Percentiles rank a stretch among this genome's conserved stretches.
phyloP scores from a whole-genome alignment of 1,140 invertebrate genomes.

The Calosoma granatense region DNA sequence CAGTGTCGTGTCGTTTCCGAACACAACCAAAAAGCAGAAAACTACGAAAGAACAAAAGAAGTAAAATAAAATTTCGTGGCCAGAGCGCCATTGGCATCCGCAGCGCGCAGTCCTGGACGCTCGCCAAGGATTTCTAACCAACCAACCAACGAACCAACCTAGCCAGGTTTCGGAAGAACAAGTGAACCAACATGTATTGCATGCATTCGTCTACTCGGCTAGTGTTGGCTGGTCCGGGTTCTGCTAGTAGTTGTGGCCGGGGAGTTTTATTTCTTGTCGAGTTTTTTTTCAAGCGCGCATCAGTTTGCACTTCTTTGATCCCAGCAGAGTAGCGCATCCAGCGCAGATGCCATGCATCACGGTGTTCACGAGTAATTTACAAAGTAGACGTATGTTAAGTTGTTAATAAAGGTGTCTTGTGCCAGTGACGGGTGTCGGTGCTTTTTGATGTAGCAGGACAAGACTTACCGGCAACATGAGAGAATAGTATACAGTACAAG shows the following conservation, averaged over 20 bases:
- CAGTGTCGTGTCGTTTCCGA: background rate
- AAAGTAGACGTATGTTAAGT: conserved; percentile 5
- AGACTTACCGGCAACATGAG: no score
- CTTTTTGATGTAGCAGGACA: conserved; percentile 6
- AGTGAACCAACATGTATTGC: background rate
- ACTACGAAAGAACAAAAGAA: background rate
- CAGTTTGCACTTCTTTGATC: conserved; percentile 3
- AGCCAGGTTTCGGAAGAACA: background rate
- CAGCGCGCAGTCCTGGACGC: background rate
- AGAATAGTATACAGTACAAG: no score
- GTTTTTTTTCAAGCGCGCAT: no score
- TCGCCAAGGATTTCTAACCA: background rate
- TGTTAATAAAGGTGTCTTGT: conserved; percentile 7
- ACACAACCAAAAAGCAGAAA: background rate
- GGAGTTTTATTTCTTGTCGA: no score
- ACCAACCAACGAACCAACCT: background rate
- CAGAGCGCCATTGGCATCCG: background rate
- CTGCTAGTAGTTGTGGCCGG: no score
- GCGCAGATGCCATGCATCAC: background rate
- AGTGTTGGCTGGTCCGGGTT: no score
- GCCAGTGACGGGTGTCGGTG: background rate
- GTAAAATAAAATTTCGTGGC: background rate
- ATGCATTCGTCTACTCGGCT: no score
- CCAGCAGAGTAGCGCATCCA: background rate
- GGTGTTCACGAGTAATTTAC: conserved; percentile 5